phyloP scores from a whole-genome alignment of 2,113 vertebrate genomes.

The Empidonax traillii region DNA sequence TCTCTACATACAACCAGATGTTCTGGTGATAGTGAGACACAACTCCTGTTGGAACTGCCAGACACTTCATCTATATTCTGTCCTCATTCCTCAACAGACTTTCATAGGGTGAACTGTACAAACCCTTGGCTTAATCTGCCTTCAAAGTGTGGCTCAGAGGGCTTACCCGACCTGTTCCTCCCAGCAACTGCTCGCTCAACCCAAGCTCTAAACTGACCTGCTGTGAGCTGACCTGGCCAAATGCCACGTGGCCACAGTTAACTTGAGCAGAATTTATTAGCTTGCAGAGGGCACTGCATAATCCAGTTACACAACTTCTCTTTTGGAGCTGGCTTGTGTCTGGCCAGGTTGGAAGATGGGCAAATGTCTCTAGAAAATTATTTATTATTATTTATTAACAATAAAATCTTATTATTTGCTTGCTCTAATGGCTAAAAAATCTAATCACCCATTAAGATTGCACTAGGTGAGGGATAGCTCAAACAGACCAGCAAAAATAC shows the following conservation, averaged over 20 bases:
- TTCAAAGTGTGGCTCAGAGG: not conserved
- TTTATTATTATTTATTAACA: not conserved
- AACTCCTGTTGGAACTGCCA: constrained; percentile 63
- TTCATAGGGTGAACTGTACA: not conserved
- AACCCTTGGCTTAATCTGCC: not conserved
- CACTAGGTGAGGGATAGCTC: not conserved
- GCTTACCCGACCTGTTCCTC: not conserved
- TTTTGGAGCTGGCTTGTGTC: not conserved
- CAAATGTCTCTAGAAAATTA: not conserved
- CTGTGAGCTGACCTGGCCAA: constrained; percentile 18
- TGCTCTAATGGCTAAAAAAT: not conserved
- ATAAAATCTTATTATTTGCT: not conserved
- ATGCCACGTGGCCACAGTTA: not conserved
- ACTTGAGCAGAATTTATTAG: not conserved
- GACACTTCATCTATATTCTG: not conserved
- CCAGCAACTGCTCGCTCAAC: not conserved
- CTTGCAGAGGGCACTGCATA: not conserved
- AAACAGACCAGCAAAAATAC: not conserved
- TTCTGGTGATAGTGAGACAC: constrained; percentile 30
- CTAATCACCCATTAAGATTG: not conserved
- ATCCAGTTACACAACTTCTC: not conserved
- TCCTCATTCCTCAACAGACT: not conserved
- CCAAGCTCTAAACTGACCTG: not conserved
- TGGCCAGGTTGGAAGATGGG: not conserved
- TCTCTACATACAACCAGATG: not conserved